Percentiles rank a stretch among this genome's conserved stretches.
phyloP scores from a whole-genome alignment of 2,888 invertebrate species.

The Formica aserva region DNA sequence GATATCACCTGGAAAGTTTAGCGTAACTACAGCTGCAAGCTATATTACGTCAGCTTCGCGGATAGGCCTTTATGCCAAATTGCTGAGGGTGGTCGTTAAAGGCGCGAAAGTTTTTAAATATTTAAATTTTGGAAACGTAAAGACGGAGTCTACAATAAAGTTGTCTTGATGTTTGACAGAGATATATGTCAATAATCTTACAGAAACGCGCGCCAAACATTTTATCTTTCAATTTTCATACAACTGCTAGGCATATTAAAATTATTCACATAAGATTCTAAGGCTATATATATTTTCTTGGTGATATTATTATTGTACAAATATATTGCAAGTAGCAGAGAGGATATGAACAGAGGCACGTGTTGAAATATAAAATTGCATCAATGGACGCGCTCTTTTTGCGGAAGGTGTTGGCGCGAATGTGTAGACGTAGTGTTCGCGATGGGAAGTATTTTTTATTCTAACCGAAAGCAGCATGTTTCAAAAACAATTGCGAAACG shows the following conservation, averaged over 20 bases:
- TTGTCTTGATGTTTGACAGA: background rate
- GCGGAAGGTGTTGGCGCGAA: background rate
- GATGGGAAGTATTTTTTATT: background rate
- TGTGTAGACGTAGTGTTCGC: background rate
- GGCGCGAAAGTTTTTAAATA: conserved; percentile 50
- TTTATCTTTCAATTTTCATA: background rate
- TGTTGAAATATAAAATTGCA: background rate
- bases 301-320: background rate
- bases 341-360: background rate
- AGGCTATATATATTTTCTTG: background rate
- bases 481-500: conserved; percentile 11
- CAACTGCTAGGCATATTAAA: background rate
- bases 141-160: background rate
- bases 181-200: conserved; percentile 6
- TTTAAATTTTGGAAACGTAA: conserved; percentile 36
- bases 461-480: conserved; percentile 3
- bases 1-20: conserved; percentile 70
- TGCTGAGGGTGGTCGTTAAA: conserved; percentile 54
- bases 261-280: background rate
- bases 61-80: conserved; percentile 56
- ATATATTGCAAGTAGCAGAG: background rate
- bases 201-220: background rate
- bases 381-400: background rate
- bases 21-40: conserved; percentile 64
- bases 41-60: conserved; percentile 56